A percentile compares a stretch with the other conserved stretches of the same genome.
These are phyloP conservation scores for Paracentrotus lividus DNA, from an alignment of 53 echinoderm and acorn worm genomes.

Conservation along the genomic window DNA sequence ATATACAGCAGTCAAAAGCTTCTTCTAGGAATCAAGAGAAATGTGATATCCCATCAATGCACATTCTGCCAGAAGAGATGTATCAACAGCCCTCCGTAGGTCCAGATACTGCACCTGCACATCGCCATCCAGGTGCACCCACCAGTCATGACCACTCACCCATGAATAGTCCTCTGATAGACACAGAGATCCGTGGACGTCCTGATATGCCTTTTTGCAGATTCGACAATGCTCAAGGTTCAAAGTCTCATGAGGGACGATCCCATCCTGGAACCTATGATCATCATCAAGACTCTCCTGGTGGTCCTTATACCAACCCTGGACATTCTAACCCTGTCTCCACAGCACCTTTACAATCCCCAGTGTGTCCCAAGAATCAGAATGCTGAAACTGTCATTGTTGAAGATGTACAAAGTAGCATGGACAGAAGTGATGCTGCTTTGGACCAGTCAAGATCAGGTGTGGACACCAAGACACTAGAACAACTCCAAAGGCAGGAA, in stretches of 20 bases:
- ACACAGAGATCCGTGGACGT: not conserved
- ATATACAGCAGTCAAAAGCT: not conserved
- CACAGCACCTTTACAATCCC: not conserved
- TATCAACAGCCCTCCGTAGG: not conserved
- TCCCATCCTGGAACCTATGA: not conserved
- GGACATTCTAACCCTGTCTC: not conserved
- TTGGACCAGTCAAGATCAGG: not conserved
- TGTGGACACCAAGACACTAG: constrained; percentile 65
- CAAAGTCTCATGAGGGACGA: not conserved
- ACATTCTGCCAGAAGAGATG: too few relatives aligned
- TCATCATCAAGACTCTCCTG: constrained; percentile 9
- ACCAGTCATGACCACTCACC: not conserved
- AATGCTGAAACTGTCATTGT: not conserved
- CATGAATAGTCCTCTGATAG: not conserved
- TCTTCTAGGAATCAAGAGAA: not conserved
- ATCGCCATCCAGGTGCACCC: not conserved
- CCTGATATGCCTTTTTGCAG: not conserved
- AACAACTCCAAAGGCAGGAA: constrained; percentile 87
- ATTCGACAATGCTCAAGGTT: too few relatives aligned
- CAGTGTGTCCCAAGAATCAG: not conserved
- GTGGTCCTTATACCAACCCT: not conserved
- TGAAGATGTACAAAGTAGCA: not conserved
- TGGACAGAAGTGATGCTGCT: not conserved
- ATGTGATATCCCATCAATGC: not conserved
- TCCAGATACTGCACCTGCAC: not conserved